Conservation (phyloP, 2,797 vertebrate genomes). For the Saxicola maurus region DNA sequence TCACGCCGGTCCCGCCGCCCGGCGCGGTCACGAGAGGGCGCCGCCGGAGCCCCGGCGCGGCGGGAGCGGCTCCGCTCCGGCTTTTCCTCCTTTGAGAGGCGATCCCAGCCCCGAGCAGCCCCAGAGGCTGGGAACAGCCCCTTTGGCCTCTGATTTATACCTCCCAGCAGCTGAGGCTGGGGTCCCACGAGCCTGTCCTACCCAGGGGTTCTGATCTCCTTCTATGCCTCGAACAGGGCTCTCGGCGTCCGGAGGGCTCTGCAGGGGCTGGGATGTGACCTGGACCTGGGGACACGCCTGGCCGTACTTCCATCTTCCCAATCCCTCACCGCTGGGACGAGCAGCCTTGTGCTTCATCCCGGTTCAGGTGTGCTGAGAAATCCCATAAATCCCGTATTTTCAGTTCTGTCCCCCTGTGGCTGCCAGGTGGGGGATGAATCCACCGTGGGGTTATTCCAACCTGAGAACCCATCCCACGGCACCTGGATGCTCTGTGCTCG, state of each 20-base stretch:
- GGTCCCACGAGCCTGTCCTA: accelerated
- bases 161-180: background rate
- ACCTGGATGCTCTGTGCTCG: accelerated
- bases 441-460: background rate
- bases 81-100: background rate
- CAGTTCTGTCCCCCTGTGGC: accelerated
- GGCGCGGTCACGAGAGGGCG: background rate
- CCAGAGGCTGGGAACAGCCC: background rate
- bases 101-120: background rate
- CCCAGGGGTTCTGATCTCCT: accelerated
- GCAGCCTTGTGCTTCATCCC: background rate
- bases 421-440: too few relatives aligned
- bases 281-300: background rate
- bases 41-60: background rate
- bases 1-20: background rate
- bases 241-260: background rate
- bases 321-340: accelerated
- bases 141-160: background rate
- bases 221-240: accelerated
- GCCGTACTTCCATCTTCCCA: accelerated
- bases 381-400: background rate
- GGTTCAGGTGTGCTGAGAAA: background rate
- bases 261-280: background rate
- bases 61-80: too few relatives aligned
- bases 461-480: accelerated